phyloP scores from a whole-genome alignment of 2,797 vertebrate genomes.

The Capromys pilorides region DNA sequence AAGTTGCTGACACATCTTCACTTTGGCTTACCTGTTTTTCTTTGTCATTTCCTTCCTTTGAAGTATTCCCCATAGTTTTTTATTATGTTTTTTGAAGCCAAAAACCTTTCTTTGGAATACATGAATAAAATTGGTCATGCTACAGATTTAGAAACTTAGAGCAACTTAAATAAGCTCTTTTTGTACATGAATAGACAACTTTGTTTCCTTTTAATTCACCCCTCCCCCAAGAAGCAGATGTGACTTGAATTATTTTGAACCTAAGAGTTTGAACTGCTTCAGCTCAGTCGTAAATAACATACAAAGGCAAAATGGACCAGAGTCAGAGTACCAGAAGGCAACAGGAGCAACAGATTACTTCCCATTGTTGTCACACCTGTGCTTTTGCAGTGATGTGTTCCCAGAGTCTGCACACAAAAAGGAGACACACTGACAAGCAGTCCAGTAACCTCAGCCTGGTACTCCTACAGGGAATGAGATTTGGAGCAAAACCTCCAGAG shows the following conservation, averaged over 20 bases:
- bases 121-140: conserved; percentile 40
- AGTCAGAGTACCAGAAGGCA: conserved; percentile 53
- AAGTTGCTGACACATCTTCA: conserved; percentile 56
- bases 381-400: conserved; percentile 68
- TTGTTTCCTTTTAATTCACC: background rate
- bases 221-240: background rate
- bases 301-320: background rate
- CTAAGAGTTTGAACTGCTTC: conserved; percentile 27
- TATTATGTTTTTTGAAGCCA: conserved; percentile 29
- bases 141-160: conserved; percentile 27
- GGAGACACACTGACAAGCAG: conserved; percentile 61
- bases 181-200: background rate
- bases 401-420: conserved; percentile 63
- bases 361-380: conserved; percentile 13
- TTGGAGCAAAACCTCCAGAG: conserved; percentile 58
- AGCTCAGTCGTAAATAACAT: background rate
- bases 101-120: conserved; percentile 47
- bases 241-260: background rate
- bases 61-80: background rate
- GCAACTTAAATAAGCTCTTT: conserved; percentile 24
- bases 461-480: conserved; percentile 22
- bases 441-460: background rate
- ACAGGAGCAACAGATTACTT: background rate
- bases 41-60: conserved; percentile 4
- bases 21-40: conserved; percentile 28